phyloP scores from a whole-genome alignment of 2,888 invertebrate genomes.

The Drosophila pullipes region DNA sequence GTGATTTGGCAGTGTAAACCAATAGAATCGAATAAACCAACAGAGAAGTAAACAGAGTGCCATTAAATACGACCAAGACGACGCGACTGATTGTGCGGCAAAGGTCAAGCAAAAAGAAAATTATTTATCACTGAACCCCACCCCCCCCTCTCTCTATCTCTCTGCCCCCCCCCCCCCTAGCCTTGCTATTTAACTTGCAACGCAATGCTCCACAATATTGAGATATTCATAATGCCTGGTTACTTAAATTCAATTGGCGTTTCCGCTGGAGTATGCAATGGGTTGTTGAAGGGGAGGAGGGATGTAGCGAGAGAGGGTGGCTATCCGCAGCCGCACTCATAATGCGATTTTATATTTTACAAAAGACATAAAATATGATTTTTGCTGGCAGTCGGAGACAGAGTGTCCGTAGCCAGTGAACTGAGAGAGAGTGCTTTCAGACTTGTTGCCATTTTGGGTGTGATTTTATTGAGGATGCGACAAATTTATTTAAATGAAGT shows the following conservation, averaged over 20 bases:
- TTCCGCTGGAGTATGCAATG: constrained; percentile 66
- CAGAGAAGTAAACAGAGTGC: constrained; percentile 38
- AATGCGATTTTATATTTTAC: constrained; percentile 72
- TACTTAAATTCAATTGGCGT: constrained; percentile 80
- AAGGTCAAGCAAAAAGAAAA: constrained; percentile 55
- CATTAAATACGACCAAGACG: constrained; percentile 52
- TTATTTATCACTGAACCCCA: constrained; percentile 27
- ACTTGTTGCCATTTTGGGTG: constrained; percentile 43
- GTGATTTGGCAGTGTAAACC: constrained; percentile 63
- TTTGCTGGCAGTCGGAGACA: constrained; percentile 43
- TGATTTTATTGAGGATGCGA: constrained; percentile 74
- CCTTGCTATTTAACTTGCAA: not conserved
- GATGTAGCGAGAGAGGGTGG: not conserved
- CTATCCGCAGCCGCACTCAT: constrained; percentile 41
- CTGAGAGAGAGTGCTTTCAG: constrained; percentile 34
- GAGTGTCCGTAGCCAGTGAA: constrained; percentile 22
- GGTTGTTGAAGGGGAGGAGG: not conserved
- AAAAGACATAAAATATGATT: constrained; percentile 70
- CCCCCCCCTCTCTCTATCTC: not conserved
- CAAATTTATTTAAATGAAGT: constrained; percentile 80
- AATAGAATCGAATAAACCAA: constrained; percentile 51
- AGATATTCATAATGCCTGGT: constrained; percentile 54
- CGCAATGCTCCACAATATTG: constrained; percentile 21
- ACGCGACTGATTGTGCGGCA: constrained; percentile 55
- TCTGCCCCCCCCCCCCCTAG: not conserved